Base-by-base conservation (phyloP, 2,888 invertebrate genomes). In the Torymus texanus region DNA sequence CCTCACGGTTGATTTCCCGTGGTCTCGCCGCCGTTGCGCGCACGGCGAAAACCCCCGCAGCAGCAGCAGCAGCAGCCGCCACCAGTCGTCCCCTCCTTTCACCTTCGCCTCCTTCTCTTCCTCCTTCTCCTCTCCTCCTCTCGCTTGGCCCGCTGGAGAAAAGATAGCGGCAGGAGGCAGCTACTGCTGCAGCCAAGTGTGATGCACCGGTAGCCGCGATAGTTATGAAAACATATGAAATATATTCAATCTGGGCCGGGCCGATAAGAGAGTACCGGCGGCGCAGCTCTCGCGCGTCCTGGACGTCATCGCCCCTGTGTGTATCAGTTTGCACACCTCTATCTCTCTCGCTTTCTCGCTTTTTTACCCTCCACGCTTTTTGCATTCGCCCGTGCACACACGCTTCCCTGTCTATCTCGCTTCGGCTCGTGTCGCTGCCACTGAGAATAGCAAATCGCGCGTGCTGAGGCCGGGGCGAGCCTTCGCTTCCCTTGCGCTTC, bases 1-100 rank as follows among this genome's bases (percentile, higher is more conserved):
- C 89, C 90, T 90, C 90, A 91, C 90, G 90, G 87, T 91, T 91
- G 90, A 90, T 91, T 91, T 90, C 91, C 91, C 90, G 90, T 89
- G 88, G 90, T 85, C 78, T 76, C 79, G 76, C 78, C 81, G 81
- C 73, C 70, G 41, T 41, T 41, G 83, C 80, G 83, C 82, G 83
- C 41, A 41, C 41, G 41, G 41, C 41, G 41, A 41, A 41, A 83
- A 83, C 81, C 62, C 62, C 80, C 56, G 51, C 72, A 51, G 76
- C 65, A 70, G 53, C 58, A 80, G 61, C 29, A 29, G 29, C 70
- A 58, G 50, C 53, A 62, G 41, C 83, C 80, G 78, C 82, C 82
- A 77, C 83, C 71, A 75, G 71, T 76, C 66, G 75, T 41, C 77
- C 74, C 81, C 63, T 80, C 70, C 77, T 66, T 58, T 74, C 76